phyloP scores from a whole-genome alignment of 2,113 vertebrate species.

The Ploceus nigricollis region DNA sequence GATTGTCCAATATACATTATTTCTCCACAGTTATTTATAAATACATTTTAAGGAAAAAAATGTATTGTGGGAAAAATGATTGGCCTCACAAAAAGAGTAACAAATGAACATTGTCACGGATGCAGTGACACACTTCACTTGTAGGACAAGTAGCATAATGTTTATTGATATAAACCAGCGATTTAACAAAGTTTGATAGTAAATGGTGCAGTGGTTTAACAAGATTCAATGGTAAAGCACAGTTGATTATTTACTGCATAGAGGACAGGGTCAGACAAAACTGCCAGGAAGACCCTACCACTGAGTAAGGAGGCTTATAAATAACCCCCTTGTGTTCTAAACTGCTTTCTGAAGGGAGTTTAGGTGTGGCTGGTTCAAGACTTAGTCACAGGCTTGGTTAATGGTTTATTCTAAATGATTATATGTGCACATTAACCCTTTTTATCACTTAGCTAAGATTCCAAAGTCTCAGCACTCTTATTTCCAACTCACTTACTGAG shows the following conservation, averaged over 20 bases:
- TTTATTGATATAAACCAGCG: not conserved
- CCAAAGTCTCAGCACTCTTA: not conserved
- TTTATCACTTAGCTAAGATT: not conserved
- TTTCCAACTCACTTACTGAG: not conserved
- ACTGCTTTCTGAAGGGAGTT: not conserved
- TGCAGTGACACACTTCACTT: not conserved
- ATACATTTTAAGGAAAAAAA: not conserved
- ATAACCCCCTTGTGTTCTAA: not conserved
- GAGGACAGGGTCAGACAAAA: not conserved
- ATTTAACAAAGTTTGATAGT: not conserved
- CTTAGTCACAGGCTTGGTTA: not conserved
- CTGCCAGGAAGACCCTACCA: not conserved
- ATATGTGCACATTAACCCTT: not conserved
- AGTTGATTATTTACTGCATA: not conserved
- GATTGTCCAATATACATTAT: not conserved
- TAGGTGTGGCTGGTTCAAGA: not conserved
- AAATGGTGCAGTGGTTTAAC: not conserved
- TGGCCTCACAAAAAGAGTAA: not conserved
- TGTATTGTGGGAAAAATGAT: not conserved
- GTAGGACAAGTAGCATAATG: not conserved
- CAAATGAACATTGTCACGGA: not conserved
- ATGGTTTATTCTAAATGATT: not conserved
- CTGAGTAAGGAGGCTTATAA: not conserved
- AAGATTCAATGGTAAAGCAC: not conserved
- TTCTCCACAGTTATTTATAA: constrained; percentile 25